Conservation (phyloP, 2,888 invertebrate species). For the Epinotia demarniana region DNA sequence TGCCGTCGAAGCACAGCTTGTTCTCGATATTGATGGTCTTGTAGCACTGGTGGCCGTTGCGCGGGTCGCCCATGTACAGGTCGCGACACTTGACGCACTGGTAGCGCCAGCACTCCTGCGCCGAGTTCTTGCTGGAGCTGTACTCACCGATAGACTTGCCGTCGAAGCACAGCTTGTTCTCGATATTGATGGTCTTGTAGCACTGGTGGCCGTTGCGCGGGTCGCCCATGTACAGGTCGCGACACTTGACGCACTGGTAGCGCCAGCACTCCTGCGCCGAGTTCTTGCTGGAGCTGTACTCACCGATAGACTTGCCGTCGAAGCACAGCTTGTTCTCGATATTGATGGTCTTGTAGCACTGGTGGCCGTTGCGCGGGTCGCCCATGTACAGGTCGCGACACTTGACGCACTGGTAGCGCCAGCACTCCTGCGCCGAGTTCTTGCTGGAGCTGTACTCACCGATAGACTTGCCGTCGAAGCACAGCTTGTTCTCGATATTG, state of each 20-base stretch:
- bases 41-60: too few relatives aligned
- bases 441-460: constrained; percentile 82
- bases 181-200: constrained; percentile 90
- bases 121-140: constrained; percentile 88
- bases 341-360: too few relatives aligned
- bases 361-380: too few relatives aligned
- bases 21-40: constrained; percentile 93
- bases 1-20: background rate
- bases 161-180: constrained; percentile 91
- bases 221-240: too few relatives aligned
- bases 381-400: too few relatives aligned
- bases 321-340: too few relatives aligned
- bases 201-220: too few relatives aligned
- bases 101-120: constrained; percentile 82
- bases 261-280: too few relatives aligned
- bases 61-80: too few relatives aligned
- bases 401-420: constrained; percentile 83
- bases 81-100: too few relatives aligned
- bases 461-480: constrained; percentile 83
- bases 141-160: constrained; percentile 55
- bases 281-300: constrained; percentile 51
- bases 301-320: constrained; percentile 83
- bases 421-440: constrained; percentile 89
- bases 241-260: too few relatives aligned
- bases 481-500: constrained; percentile 95